phyloP scores from a whole-genome alignment of 2,888 invertebrate genomes.

The Temnothorax rugatulus region DNA sequence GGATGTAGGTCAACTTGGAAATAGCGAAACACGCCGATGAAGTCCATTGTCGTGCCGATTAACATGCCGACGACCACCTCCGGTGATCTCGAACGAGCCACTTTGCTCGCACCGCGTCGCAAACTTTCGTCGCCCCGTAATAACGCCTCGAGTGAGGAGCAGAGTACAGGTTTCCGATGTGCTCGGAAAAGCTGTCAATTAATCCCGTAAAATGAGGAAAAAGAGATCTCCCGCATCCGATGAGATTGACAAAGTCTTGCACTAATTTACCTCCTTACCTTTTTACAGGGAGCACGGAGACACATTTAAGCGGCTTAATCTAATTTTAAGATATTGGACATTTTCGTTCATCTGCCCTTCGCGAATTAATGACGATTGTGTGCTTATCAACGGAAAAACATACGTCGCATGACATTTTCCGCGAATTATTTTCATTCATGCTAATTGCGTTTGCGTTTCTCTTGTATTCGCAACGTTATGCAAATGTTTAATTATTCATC shows the following conservation, averaged over 20 bases:
- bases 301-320: background rate
- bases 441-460: conserved; percentile 30
- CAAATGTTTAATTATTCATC: conserved; percentile 14
- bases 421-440: background rate
- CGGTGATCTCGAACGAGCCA: conserved; percentile 3
- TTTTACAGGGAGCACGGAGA: background rate
- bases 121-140: conserved; percentile 4
- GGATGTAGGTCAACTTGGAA: conserved; percentile 76
- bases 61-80: conserved; percentile 49
- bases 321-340: background rate
- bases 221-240: background rate
- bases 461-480: background rate
- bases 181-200: conserved; percentile 23
- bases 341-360: background rate
- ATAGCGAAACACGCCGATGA: conserved; percentile 73
- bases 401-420: background rate
- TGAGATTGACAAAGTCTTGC: conserved; percentile 26
- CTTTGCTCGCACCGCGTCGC: conserved; percentile 28
- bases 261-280: background rate
- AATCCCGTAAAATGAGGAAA: conserved; percentile 32
- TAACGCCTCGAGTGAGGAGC: conserved; percentile 6
- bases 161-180: background rate
- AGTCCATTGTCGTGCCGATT: conserved; percentile 68
- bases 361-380: background rate
- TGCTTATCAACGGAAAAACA: background rate